phyloP scores from a whole-genome alignment of 2,888 invertebrate species.

The Eurois occulta region DNA sequence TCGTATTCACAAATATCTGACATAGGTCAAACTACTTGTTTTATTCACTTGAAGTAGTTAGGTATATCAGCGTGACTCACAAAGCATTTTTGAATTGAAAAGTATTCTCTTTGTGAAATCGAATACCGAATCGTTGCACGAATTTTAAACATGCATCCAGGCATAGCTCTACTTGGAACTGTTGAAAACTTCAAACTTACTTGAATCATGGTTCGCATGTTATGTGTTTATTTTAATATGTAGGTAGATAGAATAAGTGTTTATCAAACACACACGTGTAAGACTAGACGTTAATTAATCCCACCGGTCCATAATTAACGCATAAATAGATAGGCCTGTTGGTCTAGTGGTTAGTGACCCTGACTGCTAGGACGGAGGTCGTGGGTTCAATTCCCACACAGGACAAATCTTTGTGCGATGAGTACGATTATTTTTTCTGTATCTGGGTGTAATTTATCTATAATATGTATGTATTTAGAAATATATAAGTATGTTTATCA shows the following conservation, averaged over 20 bases:
- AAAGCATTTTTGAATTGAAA: slow-evolving; percentile 19
- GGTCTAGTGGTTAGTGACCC: too few species aligned
- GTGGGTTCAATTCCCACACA: too few species aligned
- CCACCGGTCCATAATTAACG: slow-evolving; percentile 16
- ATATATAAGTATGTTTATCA: too few species aligned
- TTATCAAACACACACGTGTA: slow-evolving; percentile 17
- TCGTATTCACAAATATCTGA: slow-evolving; percentile 3
- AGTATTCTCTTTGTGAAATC: not conserved
- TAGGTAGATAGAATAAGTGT: not conserved
- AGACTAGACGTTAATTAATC: slow-evolving; percentile 19
- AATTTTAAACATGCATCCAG: not conserved
- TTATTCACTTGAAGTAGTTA: not conserved
- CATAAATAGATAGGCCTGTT: too few species aligned
- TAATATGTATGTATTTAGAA: too few species aligned
- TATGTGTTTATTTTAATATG: not conserved
- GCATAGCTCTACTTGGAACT: not conserved
- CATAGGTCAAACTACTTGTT: not conserved
- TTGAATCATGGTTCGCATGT: not conserved
- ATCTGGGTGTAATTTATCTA: too few species aligned
- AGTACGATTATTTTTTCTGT: too few species aligned
- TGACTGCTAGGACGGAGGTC: too few species aligned
- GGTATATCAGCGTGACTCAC: not conserved
- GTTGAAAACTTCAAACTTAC: not conserved
- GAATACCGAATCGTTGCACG: not conserved
- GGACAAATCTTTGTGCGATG: too few species aligned